Conservation (phyloP, 30 jellyfish, hydroid and myxozoan genomes). For the Catostylus mosaicus region DNA sequence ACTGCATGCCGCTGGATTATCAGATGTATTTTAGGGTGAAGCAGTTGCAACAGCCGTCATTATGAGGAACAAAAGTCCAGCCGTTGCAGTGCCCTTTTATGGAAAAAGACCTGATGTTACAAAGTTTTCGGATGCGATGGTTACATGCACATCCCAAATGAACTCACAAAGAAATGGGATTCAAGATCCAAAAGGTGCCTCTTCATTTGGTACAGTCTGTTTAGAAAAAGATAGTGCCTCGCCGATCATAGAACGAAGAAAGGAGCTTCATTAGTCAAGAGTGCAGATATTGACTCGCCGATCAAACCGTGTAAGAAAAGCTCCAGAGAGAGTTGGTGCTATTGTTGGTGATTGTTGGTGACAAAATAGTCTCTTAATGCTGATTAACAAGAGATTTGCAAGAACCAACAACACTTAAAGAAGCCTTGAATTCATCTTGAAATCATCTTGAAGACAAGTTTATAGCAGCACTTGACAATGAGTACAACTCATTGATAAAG, state of each 20-base stretch:
- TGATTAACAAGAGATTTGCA: slow-evolving; percentile 14
- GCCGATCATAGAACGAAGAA: slow-evolving; percentile 6
- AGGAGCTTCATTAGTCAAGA: slow-evolving; percentile 37
- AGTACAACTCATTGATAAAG: slow-evolving; percentile 28
- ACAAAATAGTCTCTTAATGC: slow-evolving; percentile 12
- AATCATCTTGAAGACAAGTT: slow-evolving; percentile 11
- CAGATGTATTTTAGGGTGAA: slow-evolving; percentile 3
- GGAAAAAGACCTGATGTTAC: slow-evolving; percentile 24
- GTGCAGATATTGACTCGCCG: slow-evolving; percentile 23
- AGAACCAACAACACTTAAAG: slow-evolving; percentile 27
- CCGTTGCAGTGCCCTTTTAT: slow-evolving; percentile 18
- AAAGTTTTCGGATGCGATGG: slow-evolving; percentile 39
- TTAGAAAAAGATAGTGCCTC: slow-evolving; percentile 40
- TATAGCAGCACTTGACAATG: slow-evolving; percentile 31
- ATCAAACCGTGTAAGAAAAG: slow-evolving; percentile 27
- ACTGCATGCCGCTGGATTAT: slow-evolving; percentile 43
- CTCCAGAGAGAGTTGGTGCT: slow-evolving; percentile 38
- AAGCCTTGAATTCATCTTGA: slow-evolving; percentile 25
- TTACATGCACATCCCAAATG: slow-evolving; percentile 46
- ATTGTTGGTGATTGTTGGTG: slow-evolving; percentile 11
- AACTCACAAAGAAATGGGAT: slow-evolving; percentile 35
- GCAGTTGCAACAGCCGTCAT: slow-evolving; percentile 16
- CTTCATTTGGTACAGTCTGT: slow-evolving; percentile 35
- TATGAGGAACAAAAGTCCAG: slow-evolving; percentile 6
- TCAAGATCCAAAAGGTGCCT: slow-evolving; percentile 39